Conservation (phyloP, 2,113 vertebrate genomes). For the Barbus barbus region DNA sequence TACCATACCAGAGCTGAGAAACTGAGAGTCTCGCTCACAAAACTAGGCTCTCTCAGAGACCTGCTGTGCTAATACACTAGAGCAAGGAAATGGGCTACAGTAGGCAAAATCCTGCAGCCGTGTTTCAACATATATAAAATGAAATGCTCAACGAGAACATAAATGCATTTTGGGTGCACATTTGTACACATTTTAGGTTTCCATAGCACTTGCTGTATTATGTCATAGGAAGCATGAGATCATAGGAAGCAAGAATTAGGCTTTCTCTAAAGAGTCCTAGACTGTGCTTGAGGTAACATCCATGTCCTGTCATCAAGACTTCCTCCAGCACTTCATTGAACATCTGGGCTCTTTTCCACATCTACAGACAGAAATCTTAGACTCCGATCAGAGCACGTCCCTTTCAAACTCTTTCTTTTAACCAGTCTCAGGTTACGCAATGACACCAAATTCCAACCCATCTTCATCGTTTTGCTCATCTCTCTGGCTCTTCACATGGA, state of each 20-base stretch:
- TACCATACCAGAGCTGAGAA: constrained; percentile 32
- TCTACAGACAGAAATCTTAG: constrained; percentile 5
- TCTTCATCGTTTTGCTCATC: background rate
- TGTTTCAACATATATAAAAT: background rate
- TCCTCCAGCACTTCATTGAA: constrained; percentile 8
- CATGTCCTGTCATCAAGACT: constrained; percentile 8
- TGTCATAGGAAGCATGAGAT: constrained; percentile 18
- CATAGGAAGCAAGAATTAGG: constrained; percentile 7
- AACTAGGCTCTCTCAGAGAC: background rate
- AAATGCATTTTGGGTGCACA: background rate
- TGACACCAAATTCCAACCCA: constrained; percentile 11
- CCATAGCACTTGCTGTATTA: constrained; percentile 14
- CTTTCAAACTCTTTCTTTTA: background rate
- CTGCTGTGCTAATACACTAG: background rate
- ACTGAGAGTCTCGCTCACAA: background rate
- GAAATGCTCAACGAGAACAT: background rate
- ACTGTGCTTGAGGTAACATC: constrained; percentile 1
- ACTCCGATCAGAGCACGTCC: background rate
- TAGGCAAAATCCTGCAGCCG: background rate
- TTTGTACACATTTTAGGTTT: background rate
- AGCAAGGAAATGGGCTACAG: background rate
- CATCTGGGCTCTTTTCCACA: constrained; percentile 4
- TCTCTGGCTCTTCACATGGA: background rate
- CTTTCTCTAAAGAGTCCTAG: background rate
- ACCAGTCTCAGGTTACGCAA: background rate